Base-by-base conservation (phyloP, 1,140 invertebrate species). In the Mercenaria mercenaria region DNA sequence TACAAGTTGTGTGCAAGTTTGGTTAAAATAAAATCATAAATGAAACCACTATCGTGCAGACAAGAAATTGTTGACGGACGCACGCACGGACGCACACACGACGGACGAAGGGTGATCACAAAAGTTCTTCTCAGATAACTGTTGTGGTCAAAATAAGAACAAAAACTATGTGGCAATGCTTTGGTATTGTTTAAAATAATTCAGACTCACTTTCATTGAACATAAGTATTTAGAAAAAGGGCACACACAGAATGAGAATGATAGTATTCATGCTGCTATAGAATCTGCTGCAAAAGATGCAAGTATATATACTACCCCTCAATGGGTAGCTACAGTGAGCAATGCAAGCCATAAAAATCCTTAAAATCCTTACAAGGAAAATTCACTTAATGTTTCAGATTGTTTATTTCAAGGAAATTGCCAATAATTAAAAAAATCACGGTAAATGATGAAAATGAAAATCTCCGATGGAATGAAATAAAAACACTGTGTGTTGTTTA, bases 81-180 rank as follows among this genome's bases (percentile, higher is more conserved):
- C n/a, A n/a, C n/a, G n/a, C n/a, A n/a, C n/a, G n/a, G n/a, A n/a
- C n/a, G n/a, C n/a, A n/a, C n/a, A n/a, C n/a, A n/a, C n/a, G n/a
- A n/a, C n/a, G n/a, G n/a, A n/a, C n/a, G n/a, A n/a, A n/a, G n/a
- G n/a, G n/a, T n/a, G n/a, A n/a, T n/a, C n/a, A n/a, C n/a, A n/a
- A n/a, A n/a, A n/a, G n/a, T n/a, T 80, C 43, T 80, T 32, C 26
- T 52, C 50, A 26, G 77, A 80, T 34, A 80, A 80, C 26, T 56
- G 77, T 64, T 80, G 77, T 52, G 41, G n/a, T 8, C 32, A 80
- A 80, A 80, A 80, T 13, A 80, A 80, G 13, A 50, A 50, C n/a
- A 77, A 43, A 20, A 37, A 20, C 26, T 77, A 47, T 52, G 18
- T 77, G 4, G 11, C 47, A 3, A 52, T 59, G 77, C 77, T 80